A percentile compares a stretch with the other conserved stretches of the same genome.
Evolutionary conservation across 1,140 invertebrate genomes (phyloP).

Genomic region (Oryctes rhinoceros): DNA sequence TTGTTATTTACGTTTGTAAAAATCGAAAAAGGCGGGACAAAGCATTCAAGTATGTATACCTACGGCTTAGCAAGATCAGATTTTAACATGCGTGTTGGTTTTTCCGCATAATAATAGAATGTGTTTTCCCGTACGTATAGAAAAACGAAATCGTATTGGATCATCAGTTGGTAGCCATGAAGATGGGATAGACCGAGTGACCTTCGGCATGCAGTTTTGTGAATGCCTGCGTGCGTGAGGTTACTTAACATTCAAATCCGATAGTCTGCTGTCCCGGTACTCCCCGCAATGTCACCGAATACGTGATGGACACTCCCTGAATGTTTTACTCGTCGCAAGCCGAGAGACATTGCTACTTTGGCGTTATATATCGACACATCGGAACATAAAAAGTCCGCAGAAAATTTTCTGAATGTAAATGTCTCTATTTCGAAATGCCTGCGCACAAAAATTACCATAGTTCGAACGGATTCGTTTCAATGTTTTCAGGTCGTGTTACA

Average conservation of each 20-base stretch:
- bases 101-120: background rate
- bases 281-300: constrained; percentile 60
- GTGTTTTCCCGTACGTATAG: constrained; percentile 4
- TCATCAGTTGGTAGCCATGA: constrained; percentile 28
- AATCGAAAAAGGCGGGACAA: no score
- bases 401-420: constrained; percentile 42
- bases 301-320: constrained; percentile 60
- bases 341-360: constrained; percentile 30
- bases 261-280: constrained; percentile 54
- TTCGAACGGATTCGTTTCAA: constrained; percentile 29
- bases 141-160: constrained; percentile 33
- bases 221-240: constrained; percentile 52
- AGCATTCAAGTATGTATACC: no score
- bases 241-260: constrained; percentile 52
- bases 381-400: constrained; percentile 39
- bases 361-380: constrained; percentile 40
- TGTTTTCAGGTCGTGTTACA: constrained; percentile 29
- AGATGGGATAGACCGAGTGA: constrained; percentile 36
- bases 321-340: constrained; percentile 43
- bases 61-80: no score
- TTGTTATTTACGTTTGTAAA: no score
- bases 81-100: background rate
- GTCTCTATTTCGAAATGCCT: constrained; percentile 35
- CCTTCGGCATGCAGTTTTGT: constrained; percentile 51
- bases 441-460: constrained; percentile 15